Conservation (phyloP, 1,140 invertebrate species). For the Bacillus rossius region DNA sequence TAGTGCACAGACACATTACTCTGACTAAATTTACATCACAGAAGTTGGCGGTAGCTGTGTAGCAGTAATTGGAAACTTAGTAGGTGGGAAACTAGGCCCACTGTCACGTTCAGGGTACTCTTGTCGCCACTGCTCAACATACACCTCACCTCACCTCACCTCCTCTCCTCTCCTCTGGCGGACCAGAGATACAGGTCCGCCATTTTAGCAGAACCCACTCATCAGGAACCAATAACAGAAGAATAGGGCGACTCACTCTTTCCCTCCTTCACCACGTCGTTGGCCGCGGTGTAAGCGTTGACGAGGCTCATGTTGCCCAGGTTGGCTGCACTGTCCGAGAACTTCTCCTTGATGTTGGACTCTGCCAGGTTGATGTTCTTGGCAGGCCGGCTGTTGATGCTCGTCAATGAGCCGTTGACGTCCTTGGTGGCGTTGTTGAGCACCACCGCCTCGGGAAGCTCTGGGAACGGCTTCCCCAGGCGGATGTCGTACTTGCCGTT, state of each 20-base stretch:
- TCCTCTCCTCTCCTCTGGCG: too few species aligned
- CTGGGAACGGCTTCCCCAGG: constrained; percentile 54
- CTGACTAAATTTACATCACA: too few species aligned
- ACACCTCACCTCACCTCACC: too few species aligned
- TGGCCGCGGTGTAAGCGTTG: constrained; percentile 49
- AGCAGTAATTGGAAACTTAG: too few species aligned
- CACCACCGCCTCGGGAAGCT: constrained; percentile 38
- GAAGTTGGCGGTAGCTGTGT: too few species aligned
- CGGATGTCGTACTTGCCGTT: constrained; percentile 75
- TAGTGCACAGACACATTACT: too few species aligned
- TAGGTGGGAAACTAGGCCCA: too few species aligned
- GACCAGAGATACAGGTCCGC: too few species aligned
- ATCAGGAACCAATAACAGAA: too few species aligned
- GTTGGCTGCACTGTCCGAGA: constrained; percentile 37
- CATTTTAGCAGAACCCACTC: too few species aligned
- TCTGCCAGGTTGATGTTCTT: background rate
- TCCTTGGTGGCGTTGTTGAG: constrained; percentile 53
- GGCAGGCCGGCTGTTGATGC: background rate
- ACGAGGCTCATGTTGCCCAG: constrained; percentile 40
- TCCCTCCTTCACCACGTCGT: constrained; percentile 59
- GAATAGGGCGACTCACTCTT: constrained; percentile 38
- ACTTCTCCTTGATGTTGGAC: constrained; percentile 47
- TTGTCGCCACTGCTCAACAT: too few species aligned
- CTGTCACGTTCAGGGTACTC: too few species aligned
- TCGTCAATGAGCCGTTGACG: constrained; percentile 23